A percentile compares a stretch with the other conserved stretches of the same genome.
Conservation (phyloP, 2,797 vertebrate species). For the Aphelocoma californica region DNA sequence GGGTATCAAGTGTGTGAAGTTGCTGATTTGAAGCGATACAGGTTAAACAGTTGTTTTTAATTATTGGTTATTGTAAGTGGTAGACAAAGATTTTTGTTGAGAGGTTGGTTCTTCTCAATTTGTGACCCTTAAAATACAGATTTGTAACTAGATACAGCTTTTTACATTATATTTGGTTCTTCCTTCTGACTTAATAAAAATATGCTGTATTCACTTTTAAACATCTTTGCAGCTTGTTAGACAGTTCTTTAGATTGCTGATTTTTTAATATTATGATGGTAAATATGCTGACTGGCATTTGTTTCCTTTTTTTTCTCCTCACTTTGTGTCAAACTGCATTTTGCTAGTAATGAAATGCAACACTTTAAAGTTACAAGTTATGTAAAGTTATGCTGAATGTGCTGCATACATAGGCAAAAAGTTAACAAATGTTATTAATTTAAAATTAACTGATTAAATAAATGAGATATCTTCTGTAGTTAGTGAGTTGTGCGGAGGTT, state of each 20-base stretch:
- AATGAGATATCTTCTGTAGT: constrained; percentile 63
- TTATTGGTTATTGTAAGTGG: background rate
- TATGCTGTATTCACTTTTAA: constrained; percentile 4
- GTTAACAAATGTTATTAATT: constrained; percentile 60
- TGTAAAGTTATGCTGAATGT: constrained; percentile 48
- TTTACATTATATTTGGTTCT: constrained; percentile 2
- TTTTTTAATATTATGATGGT: background rate
- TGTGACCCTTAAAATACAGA: background rate
- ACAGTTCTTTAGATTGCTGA: background rate
- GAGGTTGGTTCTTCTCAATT: background rate
- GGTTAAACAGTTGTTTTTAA: background rate
- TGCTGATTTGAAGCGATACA: background rate
- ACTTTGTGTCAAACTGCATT: constrained; percentile 27
- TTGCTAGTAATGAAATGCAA: constrained; percentile 31
- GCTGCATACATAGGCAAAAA: constrained; percentile 53
- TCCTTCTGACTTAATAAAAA: background rate
- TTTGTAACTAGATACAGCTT: background rate
- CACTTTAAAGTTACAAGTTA: constrained; percentile 14
- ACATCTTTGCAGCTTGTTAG: constrained; percentile 1
- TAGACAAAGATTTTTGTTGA: constrained; percentile 4
- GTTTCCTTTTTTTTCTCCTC: background rate
- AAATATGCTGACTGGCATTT: constrained; percentile 28
- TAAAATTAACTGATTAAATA: constrained; percentile 55
- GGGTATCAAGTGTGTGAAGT: background rate
- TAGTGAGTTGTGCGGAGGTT: constrained; percentile 24